Evolutionary conservation across 2,113 vertebrate species (phyloP), one percentile per base, ranked within the genome.

Genomic region (Lepus europaeus): DNA sequence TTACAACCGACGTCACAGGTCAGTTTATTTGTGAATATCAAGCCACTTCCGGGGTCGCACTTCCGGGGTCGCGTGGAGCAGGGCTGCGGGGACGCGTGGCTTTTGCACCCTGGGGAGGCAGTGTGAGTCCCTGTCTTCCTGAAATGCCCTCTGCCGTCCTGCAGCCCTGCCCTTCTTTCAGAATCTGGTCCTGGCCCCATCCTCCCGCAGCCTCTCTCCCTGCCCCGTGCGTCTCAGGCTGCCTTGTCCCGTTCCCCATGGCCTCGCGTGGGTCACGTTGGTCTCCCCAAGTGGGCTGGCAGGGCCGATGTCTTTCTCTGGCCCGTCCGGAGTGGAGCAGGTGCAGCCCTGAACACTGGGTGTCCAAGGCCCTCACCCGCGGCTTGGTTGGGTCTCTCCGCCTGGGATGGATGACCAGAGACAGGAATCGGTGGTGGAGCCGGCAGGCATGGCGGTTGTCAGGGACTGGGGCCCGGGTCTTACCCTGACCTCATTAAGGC

Each of bases 261-360:
- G 63, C 4, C 59, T 29, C 90, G 2, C 29, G 70, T 27, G 82
- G 74, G 93, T 66, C 95, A 94, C 90, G 96, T 87, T 87, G 70
- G 91, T 87, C 89, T 96, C 86, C 91, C 51, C 9, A 4, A 19
- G 64, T 36, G 92, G 87, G 74, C 79, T 74, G 89, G 89, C 87
- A 94, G 86, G 64, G 12, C 74, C 94, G 66, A 0, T 16, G 66
- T 91, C 86, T 56, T 85, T 56, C 45, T 29, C 88, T 85, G 68
- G 66, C 27, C 27, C 76, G 69, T 86, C 73, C 91, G 45, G 78
- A 79, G 89, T 85, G 81, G 36, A 93, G 88, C 94, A n/a, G 81
- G 95, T 83, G 23, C 69, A 49, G 25, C 31, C 36, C 59, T 45
- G 27, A 53, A 22, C 29, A 19, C 12, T 2, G 3, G 25, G 39